A percentile compares a stretch with the other conserved stretches of the same genome.
These are phyloP conservation scores for Cyphomyrmex costatus DNA, from an alignment of 1,140 invertebrate species.

Conservation along the genomic window DNA sequence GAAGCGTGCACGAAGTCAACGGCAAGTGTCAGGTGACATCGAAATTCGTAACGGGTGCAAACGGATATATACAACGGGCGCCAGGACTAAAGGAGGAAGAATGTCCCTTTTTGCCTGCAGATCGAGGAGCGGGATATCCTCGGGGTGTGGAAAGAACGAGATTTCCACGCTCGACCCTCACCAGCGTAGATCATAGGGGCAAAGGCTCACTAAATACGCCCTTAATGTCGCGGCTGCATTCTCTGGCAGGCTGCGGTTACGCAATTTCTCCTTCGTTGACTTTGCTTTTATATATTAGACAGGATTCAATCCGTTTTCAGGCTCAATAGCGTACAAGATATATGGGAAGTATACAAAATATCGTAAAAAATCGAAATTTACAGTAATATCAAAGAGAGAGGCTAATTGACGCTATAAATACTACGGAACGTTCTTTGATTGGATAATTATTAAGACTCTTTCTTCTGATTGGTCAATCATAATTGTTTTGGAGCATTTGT, in stretches of 20 bases:
- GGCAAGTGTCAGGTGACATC: conserved; percentile 72
- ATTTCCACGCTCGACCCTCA: conserved; percentile 81
- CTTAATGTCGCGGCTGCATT: conserved; percentile 78
- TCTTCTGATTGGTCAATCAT: no score
- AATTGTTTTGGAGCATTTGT: no score
- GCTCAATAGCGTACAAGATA: neutral
- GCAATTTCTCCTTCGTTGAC: conserved; percentile 74
- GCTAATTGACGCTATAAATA: no score
- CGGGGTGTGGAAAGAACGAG: conserved; percentile 60
- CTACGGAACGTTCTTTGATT: no score
- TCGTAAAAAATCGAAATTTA: neutral
- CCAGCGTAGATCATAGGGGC: conserved; percentile 70
- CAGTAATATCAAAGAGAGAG: neutral
- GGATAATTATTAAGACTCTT: no score
- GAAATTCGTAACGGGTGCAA: conserved; percentile 75
- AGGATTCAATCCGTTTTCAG: neutral
- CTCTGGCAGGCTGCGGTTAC: conserved; percentile 77
- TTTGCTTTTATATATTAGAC: neutral
- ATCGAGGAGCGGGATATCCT: conserved; percentile 41
- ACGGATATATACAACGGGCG: conserved; percentile 24
- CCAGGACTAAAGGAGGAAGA: conserved; percentile 31
- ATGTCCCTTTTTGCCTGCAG: conserved; percentile 22
- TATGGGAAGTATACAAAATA: no score
- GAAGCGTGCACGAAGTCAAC: conserved; percentile 72
- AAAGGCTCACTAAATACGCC: conserved; percentile 84